Evolutionary conservation across 2,113 vertebrate species (phyloP), one percentile per base, ranked within the genome.

Genomic region (Nettapus auritus): DNA sequence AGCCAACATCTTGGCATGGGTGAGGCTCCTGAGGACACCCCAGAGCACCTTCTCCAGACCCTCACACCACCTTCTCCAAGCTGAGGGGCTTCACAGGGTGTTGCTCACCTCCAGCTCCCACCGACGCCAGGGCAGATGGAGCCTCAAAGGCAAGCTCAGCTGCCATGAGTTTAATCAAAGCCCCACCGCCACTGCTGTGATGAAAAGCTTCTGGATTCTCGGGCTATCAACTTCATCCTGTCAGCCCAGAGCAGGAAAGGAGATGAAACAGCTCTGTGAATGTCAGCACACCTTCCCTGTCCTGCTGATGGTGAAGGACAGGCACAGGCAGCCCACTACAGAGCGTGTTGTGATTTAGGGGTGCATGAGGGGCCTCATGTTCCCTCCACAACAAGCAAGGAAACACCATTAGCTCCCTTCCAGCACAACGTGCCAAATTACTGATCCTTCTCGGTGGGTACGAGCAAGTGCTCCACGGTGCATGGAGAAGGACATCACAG

Each of bases 61-160:
- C 55, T 1, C 1, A 14, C 56, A 57, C 25, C 5, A 3, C 33
- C 28, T 16, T 20, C 71, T 73, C 71, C 6, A 34, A 76, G 70
- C 46, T 14, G 62, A 8, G 50, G 56, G 59, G 38, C 53, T 48
- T 8, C 3, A 8, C 46, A 10, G 13, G 33, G 2, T 4, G 9
- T 2, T 7, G 21, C 33, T 22, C 22, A 42, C 38, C 56, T 11
- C 19, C 36, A 78, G 52, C 40, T 85, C 67, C 64, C 71, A 34
- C 31, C 3, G 0, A 31, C 2, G 4, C 16, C 74, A n/a, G 31
- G n/a, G 10, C 48, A 38, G 52, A 29, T 0, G 2, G 15, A 68
- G 52, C 64, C 68, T 50, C 33, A 62, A 33, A 40, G 20, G 23
- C 11, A 52, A 78, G 40, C 60, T 70, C 70, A 40, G 55, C 60